Conservation (phyloP, 2,888 invertebrate species). For the Pherbina coryleti region DNA sequence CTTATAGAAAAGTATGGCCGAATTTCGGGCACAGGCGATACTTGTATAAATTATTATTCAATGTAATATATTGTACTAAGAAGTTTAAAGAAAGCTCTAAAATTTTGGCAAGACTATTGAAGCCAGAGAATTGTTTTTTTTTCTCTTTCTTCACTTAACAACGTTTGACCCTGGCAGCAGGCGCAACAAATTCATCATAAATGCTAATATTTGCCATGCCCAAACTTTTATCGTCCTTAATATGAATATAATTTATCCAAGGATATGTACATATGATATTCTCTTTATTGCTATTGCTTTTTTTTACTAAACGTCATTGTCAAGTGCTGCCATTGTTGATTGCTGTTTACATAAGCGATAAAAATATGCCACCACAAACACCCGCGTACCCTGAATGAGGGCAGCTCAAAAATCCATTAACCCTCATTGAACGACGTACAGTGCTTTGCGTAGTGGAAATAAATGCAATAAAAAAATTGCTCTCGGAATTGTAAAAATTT, state of each 20-base stretch:
- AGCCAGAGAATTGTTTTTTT: neutral
- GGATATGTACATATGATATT: slow-evolving; percentile 1
- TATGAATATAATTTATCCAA: slow-evolving; percentile 19
- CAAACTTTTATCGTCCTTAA: slow-evolving; percentile 34
- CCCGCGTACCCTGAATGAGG: slow-evolving; percentile 40
- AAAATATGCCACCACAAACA: slow-evolving; percentile 51
- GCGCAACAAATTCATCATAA: slow-evolving; percentile 39
- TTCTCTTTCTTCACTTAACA: neutral
- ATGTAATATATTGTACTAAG: too few relatives aligned
- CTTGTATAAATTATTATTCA: too few relatives aligned
- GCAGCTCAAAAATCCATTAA: slow-evolving; percentile 65
- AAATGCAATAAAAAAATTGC: too few relatives aligned
- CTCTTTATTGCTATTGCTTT: neutral
- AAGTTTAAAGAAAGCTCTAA: neutral
- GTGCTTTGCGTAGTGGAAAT: too few relatives aligned
- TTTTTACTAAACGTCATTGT: slow-evolving; percentile 50
- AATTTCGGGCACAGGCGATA: too few relatives aligned
- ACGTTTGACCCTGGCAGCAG: neutral
- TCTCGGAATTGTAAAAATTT: too few relatives aligned
- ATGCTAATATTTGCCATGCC: slow-evolving; percentile 37
- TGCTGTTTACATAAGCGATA: slow-evolving; percentile 65
- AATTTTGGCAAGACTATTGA: neutral
- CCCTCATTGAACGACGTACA: slow-evolving; percentile 46
- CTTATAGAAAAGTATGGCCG: too few relatives aligned
- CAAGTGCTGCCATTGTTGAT: slow-evolving; percentile 59